A percentile compares a stretch with the other conserved stretches of the same genome.
Conservation (phyloP, 2,888 invertebrate genomes). For the Heterodera filipjevi region DNA sequence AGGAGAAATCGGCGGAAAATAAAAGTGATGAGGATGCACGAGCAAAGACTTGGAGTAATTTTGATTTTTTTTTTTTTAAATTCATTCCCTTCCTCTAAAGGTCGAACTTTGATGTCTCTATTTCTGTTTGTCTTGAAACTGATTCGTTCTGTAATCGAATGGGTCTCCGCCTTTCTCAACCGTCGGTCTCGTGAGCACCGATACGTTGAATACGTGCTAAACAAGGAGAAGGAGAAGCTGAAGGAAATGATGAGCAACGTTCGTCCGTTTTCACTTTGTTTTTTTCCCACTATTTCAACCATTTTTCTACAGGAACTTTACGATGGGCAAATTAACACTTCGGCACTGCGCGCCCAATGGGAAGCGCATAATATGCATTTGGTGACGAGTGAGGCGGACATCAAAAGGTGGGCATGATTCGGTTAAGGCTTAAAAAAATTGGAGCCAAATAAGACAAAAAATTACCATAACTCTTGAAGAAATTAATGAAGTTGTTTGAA, state of each 20-base stretch:
- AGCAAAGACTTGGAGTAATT: conserved; percentile 6
- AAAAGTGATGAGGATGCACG: conserved; percentile 25
- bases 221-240: conserved; percentile 76
- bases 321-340: conserved; percentile 36
- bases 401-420: conserved; percentile 45
- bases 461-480: too few relatives aligned
- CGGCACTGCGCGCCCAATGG: conserved; percentile 52
- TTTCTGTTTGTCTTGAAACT: conserved; percentile 43
- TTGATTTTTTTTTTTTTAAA: background rate
- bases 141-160: conserved; percentile 37
- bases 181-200: conserved; percentile 89
- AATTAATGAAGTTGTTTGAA: too few relatives aligned
- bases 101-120: conserved; percentile 19
- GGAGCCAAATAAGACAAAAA: too few relatives aligned
- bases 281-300: background rate
- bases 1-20: background rate
- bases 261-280: background rate
- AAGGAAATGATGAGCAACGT: conserved; percentile 42
- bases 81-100: background rate
- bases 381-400: conserved; percentile 57
- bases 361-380: conserved; percentile 52
- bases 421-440: too few relatives aligned
- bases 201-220: conserved; percentile 85
- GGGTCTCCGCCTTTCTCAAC: conserved; percentile 70
- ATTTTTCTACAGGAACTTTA: conserved; percentile 37